Percentiles rank a stretch among this genome's conserved stretches.
Evolutionary conservation across 2,113 vertebrate species (phyloP).

Genomic region (Pseudorectes ferrugineus): DNA sequence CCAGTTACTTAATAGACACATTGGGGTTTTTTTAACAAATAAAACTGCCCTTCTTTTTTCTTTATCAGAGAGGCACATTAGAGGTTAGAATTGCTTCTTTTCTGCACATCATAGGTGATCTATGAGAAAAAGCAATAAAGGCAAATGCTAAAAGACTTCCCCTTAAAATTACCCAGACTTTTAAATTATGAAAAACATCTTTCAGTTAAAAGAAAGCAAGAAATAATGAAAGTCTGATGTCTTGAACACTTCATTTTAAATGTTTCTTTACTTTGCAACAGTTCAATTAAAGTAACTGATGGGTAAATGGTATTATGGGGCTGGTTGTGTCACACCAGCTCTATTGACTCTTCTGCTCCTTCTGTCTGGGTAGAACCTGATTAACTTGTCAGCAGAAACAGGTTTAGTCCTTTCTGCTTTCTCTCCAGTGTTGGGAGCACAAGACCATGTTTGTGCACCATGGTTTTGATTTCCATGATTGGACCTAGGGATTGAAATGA

Average conservation of each 20-base stretch:
- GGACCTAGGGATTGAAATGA: neutral
- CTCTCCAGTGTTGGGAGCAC: rapidly evolving
- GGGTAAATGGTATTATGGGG: neutral
- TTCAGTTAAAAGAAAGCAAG: neutral
- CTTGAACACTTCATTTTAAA: neutral
- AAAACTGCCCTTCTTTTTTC: neutral
- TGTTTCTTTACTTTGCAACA: neutral
- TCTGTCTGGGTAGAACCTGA: neutral
- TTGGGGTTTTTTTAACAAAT: neutral
- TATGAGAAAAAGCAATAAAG: neutral
- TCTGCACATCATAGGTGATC: neutral
- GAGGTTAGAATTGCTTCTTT: neutral
- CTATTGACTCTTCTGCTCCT: neutral
- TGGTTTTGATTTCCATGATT: rapidly evolving
- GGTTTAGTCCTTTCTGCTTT: neutral
- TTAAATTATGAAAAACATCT: neutral
- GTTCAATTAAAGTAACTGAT: neutral
- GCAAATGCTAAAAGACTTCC: neutral
- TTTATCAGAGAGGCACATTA: neutral
- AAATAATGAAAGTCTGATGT: neutral
- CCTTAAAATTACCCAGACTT: neutral
- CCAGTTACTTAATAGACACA: neutral
- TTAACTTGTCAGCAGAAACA: neutral
- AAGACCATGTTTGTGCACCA: too few species aligned
- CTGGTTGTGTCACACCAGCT: neutral